phyloP scores from a whole-genome alignment of 2,888 invertebrate species.

The Allacma fusca region DNA sequence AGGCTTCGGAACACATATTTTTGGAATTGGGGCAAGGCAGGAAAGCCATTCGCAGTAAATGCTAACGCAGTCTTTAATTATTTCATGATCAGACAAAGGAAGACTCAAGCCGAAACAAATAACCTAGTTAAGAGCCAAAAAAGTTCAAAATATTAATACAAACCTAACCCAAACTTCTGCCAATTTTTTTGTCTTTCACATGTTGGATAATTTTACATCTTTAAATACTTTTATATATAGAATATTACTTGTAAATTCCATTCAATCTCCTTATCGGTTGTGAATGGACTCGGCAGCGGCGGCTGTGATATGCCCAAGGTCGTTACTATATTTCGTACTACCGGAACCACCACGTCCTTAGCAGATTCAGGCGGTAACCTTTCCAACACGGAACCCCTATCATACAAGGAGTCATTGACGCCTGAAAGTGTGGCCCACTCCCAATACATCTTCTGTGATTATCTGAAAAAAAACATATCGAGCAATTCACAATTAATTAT shows the following conservation, averaged over 20 bases:
- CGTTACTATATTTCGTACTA: constrained; percentile 79
- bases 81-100: constrained; percentile 89
- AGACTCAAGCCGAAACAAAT: constrained; percentile 91
- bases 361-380: constrained; percentile 78
- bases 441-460: constrained; percentile 73
- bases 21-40: constrained; percentile 82
- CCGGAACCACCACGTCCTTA: constrained; percentile 80
- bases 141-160: constrained; percentile 9
- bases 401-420: constrained; percentile 63
- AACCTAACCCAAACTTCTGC: neutral
- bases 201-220: too few species aligned
- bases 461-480: neutral
- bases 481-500: neutral
- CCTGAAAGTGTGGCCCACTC: constrained; percentile 80
- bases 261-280: constrained; percentile 76
- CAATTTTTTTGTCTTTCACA: too few species aligned
- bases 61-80: constrained; percentile 93
- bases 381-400: constrained; percentile 78
- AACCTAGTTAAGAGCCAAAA: constrained; percentile 72
- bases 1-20: constrained; percentile 87
- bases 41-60: constrained; percentile 97
- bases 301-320: constrained; percentile 77
- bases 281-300: constrained; percentile 82
- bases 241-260: constrained; percentile 74
- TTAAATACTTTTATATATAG: neutral